Evolutionary conservation across 1,140 invertebrate genomes (phyloP).

Genomic region (Zophobas morio): DNA sequence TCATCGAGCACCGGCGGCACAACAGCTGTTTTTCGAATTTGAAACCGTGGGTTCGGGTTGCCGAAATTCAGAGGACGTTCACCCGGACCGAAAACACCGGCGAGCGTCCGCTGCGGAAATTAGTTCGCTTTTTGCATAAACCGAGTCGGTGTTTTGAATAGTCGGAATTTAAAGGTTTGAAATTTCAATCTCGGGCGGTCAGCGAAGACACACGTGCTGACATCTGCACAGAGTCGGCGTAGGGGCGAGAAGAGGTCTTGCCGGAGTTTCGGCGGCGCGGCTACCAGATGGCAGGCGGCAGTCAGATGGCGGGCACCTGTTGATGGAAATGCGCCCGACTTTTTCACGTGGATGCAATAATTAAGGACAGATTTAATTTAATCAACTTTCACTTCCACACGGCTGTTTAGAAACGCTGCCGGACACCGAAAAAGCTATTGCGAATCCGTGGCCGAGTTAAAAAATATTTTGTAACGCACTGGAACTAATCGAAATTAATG

Average conservation of each 20-base stretch:
- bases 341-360: constrained; percentile 26
- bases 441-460: not conserved
- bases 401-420: constrained; percentile 25
- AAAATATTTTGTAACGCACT: constrained; percentile 12
- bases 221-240: not conserved
- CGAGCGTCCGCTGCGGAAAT: too few relatives aligned
- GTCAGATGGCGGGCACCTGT: not conserved
- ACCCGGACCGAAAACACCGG: too few relatives aligned
- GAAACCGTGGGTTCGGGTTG: not conserved
- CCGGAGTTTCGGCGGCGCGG: not conserved
- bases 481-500: not conserved
- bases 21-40: not conserved
- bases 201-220: not conserved
- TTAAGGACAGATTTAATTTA: constrained; percentile 40
- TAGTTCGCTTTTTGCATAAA: too few relatives aligned
- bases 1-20: not conserved
- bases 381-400: constrained; percentile 45
- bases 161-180: constrained; percentile 26
- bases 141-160: not conserved
- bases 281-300: constrained; percentile 4
- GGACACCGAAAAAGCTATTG: constrained; percentile 7
- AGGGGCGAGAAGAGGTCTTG: constrained; percentile 6
- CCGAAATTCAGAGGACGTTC: too few relatives aligned
- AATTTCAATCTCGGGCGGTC: constrained; percentile 27
- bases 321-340: constrained; percentile 7